Evolutionary conservation across 1,140 invertebrate species (phyloP), one percentile per base, ranked within the genome.

Genomic region (Chrysomallon squamiferum): DNA sequence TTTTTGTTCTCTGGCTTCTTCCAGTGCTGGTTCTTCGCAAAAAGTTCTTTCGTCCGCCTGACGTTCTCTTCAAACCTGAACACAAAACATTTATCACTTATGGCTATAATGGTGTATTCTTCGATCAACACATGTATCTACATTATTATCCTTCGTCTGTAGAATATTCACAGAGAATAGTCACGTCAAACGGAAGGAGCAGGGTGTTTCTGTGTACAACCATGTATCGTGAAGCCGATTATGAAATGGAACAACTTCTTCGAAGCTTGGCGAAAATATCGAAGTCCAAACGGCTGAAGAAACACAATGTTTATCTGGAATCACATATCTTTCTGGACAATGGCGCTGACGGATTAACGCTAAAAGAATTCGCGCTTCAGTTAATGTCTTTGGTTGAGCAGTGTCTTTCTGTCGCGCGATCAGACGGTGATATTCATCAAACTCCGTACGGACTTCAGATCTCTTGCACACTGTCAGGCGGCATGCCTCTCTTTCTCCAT

Each of bases 241-340:
- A 72, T 30, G 76, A 77, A 63, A 77, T 77, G 76, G 68, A 69
- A 43, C 49, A 74, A 45, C 68, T 77, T 2, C 58, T 77, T 3
- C 9, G 29, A 32, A 77, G 76, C 33, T 45, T 77, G 13, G 63
- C 67, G 18, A 62, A 59, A n/a, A 20, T 77, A 43, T 73, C 73
- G 3, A 54, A 54, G 5, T 72, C 71, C 22, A 58, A 66, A 33
- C 58, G 61, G 30, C 62, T 75, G 9, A 63, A 65, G 29, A 35
- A 49, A 11, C 49, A 60, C 11, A 62, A 70, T 33, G 54, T 77
- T 13, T 61, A 65, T 33, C 32, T 78, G 0, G 74, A 79, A 59
- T 72, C 75, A 7, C 77, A 79, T 45, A 72, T 79, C 27, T 79
- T 79, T 54, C 64, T 79, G 25, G 77, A 79, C 47, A 79, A 78